A percentile compares a stretch with the other conserved stretches of the same genome.
phyloP scores from a whole-genome alignment of 2,113 vertebrate genomes.

The Merops nubicus region DNA sequence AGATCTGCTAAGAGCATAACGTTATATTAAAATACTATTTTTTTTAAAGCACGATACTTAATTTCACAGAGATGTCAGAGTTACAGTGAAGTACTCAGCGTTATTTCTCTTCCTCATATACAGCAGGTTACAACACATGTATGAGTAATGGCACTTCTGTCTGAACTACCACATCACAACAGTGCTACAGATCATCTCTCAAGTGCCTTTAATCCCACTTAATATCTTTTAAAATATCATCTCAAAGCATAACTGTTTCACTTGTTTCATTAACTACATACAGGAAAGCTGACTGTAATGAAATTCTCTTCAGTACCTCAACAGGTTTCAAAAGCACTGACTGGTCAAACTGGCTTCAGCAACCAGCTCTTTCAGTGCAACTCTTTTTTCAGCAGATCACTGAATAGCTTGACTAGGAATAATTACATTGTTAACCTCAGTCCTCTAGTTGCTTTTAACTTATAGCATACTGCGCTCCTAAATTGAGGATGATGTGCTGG shows the following conservation, averaged over 20 bases:
- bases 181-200: neutral
- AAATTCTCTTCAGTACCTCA: neutral
- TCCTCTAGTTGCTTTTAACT: neutral
- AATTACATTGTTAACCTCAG: neutral
- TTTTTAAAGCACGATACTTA: neutral
- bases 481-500: neutral
- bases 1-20: neutral
- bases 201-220: neutral
- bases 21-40: neutral
- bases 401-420: too few species aligned
- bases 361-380: neutral
- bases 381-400: neutral
- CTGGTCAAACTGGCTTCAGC: neutral
- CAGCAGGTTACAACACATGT: neutral
- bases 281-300: neutral
- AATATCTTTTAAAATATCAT: neutral
- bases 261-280: neutral
- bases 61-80: neutral
- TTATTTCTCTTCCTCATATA: neutral
- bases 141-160: neutral
- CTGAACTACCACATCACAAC: neutral
- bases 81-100: neutral
- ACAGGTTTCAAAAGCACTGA: neutral
- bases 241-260: neutral
- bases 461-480: neutral